These are phyloP conservation scores for Eubucco bourcierii DNA, from an alignment of 2,113 vertebrate species.

Conservation along the genomic window DNA sequence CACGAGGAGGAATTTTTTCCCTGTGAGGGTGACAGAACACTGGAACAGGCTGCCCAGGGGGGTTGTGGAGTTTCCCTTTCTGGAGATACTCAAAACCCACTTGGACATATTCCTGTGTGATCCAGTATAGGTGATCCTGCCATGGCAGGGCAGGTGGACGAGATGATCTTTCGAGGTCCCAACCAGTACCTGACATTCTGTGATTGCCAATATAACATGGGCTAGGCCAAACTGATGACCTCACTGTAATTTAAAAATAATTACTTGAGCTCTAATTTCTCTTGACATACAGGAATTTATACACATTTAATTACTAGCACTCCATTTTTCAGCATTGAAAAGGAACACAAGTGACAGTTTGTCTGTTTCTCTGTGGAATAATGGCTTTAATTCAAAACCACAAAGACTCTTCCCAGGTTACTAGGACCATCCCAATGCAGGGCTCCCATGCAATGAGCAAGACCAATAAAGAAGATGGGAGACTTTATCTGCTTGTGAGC, in stretches of 20 bases:
- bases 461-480: background rate
- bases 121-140: too few relatives aligned
- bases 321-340: background rate
- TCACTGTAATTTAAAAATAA: slow-evolving; percentile 24
- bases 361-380: background rate
- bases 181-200: too few relatives aligned
- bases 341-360: background rate
- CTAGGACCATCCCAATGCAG: background rate
- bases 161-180: too few relatives aligned
- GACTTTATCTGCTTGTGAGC: background rate
- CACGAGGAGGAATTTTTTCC: too few relatives aligned
- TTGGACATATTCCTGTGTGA: too few relatives aligned
- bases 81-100: too few relatives aligned
- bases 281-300: background rate
- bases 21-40: too few relatives aligned
- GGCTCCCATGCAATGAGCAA: background rate
- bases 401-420: background rate
- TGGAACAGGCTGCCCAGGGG: too few relatives aligned
- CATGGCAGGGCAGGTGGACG: too few relatives aligned
- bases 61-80: too few relatives aligned
- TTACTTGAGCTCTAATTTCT: background rate
- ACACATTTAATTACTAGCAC: background rate
- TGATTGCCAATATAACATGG: background rate
- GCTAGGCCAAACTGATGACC: slow-evolving; percentile 19
- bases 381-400: background rate